Percentiles rank a stretch among this genome's conserved stretches.
Evolutionary conservation across 2,113 vertebrate species (phyloP).

Genomic region (Cololabis saira): DNA sequence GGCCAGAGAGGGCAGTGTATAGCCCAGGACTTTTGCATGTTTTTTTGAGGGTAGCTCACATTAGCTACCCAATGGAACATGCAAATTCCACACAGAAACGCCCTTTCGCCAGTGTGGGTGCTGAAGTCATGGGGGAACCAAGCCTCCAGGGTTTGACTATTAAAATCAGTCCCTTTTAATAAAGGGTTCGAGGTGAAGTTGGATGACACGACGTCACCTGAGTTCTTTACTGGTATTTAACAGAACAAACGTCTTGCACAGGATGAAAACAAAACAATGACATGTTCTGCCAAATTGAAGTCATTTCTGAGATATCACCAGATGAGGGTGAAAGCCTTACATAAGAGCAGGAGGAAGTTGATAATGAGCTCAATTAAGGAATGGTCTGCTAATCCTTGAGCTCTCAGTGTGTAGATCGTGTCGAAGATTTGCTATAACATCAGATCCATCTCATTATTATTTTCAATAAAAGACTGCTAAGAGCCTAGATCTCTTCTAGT

Average conservation of each 20-base stretch:
- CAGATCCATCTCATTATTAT: conserved; percentile 58
- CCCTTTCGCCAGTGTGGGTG: too few relatives aligned
- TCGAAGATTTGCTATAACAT: conserved; percentile 40
- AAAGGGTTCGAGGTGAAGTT: background rate
- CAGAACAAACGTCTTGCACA: conserved; percentile 13
- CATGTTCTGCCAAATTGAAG: conserved; percentile 38
- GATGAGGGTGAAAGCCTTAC: conserved; percentile 43
- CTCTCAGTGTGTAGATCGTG: conserved; percentile 36
- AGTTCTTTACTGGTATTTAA: conserved; percentile 10
- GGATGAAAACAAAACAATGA: conserved; percentile 18
- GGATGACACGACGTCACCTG: background rate
- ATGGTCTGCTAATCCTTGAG: conserved; percentile 63
- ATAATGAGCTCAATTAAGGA: conserved; percentile 79
- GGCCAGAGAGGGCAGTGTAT: too few relatives aligned
- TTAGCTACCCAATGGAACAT: too few relatives aligned
- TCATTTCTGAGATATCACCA: conserved; percentile 39
- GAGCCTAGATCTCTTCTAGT: conserved; percentile 43
- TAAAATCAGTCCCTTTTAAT: background rate
- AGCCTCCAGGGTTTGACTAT: background rate
- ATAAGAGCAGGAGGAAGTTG: conserved; percentile 57
- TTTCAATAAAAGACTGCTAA: conserved; percentile 56
- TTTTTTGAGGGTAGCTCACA: too few relatives aligned
- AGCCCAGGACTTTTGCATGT: too few relatives aligned
- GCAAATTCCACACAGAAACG: too few relatives aligned
- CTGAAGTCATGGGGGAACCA: too few relatives aligned